Conservation (phyloP, 92 coral and sea anemone genomes). For the Siderastrea radians region DNA sequence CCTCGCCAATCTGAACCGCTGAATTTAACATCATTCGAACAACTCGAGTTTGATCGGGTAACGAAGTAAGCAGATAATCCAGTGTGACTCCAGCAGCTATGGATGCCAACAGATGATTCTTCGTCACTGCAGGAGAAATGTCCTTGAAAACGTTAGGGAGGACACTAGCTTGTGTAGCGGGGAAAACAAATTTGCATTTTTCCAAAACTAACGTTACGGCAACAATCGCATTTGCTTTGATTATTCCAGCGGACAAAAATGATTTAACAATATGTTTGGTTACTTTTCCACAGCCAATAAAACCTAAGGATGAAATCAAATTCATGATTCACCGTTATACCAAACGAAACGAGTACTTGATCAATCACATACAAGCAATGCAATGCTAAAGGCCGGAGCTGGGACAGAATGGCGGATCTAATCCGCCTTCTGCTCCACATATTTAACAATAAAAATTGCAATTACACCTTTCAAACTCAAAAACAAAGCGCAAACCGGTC, state of each 20-base stretch:
- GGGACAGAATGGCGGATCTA: too few relatives aligned
- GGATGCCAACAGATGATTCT: conserved; percentile 93
- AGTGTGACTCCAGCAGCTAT: conserved; percentile 98
- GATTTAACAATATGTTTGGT: conserved; percentile 93
- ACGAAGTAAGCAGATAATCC: conserved; percentile 86
- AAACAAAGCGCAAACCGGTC: too few relatives aligned
- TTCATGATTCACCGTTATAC: conserved; percentile 66
- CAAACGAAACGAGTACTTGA: too few relatives aligned
- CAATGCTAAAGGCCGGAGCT: too few relatives aligned
- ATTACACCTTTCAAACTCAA: too few relatives aligned
- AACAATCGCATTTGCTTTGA: conserved; percentile 85
- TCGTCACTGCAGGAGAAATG: conserved; percentile 91
- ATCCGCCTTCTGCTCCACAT: too few relatives aligned
- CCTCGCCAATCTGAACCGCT: conserved; percentile 96
- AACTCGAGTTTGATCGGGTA: conserved; percentile 89
- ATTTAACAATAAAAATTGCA: too few relatives aligned
- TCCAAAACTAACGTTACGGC: conserved; percentile 93
- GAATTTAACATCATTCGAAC: conserved; percentile 97
- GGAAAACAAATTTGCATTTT: conserved; percentile 81
- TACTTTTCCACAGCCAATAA: conserved; percentile 98
- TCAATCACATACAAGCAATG: too few relatives aligned
- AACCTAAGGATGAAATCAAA: conserved; percentile 85
- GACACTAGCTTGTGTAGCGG: conserved; percentile 92
- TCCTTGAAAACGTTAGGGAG: conserved; percentile 92
- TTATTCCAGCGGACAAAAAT: conserved; percentile 90